phyloP scores from a whole-genome alignment of 2,888 invertebrate genomes.

The Caenorhabditis sp. region DNA sequence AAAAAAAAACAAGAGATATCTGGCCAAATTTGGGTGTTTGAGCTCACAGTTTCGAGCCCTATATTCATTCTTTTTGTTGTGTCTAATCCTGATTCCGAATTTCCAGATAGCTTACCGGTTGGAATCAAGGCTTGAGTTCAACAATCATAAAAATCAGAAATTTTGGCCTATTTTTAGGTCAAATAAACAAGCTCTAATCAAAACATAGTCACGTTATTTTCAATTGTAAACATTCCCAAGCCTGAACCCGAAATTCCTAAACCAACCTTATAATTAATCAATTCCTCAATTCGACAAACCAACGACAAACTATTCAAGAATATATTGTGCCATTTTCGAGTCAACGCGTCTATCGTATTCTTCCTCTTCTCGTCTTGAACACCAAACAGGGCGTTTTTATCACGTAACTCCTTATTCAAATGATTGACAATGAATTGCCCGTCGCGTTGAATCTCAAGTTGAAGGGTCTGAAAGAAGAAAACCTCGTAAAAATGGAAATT shows the following conservation, averaged over 20 bases:
- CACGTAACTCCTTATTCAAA: conserved; percentile 39
- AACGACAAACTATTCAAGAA: conserved; percentile 53
- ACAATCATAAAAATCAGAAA: too few species aligned
- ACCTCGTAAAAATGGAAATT: not conserved
- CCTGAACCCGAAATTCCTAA: not conserved
- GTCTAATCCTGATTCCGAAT: too few species aligned
- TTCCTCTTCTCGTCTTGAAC: conserved; percentile 23
- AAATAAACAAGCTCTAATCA: too few species aligned
- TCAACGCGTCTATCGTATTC: conserved; percentile 40
- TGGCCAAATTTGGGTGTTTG: too few species aligned
- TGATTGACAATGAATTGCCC: conserved; percentile 53
- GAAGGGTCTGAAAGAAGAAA: conserved; percentile 50
- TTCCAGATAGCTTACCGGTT: too few species aligned
- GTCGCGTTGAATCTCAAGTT: conserved; percentile 59
- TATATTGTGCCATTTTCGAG: conserved; percentile 54
- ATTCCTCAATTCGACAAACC: conserved; percentile 51
- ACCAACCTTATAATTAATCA: conserved; percentile 45
- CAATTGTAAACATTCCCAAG: too few species aligned
- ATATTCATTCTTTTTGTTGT: too few species aligned
- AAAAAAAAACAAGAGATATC: too few species aligned
- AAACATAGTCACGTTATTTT: too few species aligned
- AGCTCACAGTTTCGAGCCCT: too few species aligned
- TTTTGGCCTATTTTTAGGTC: too few species aligned
- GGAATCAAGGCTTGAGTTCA: too few species aligned
- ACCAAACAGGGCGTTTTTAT: not conserved